A percentile compares a stretch with the other conserved stretches of the same genome.
These are phyloP conservation scores for Cacatua alba DNA, from an alignment of 2,113 vertebrate genomes.

Conservation along the genomic window DNA sequence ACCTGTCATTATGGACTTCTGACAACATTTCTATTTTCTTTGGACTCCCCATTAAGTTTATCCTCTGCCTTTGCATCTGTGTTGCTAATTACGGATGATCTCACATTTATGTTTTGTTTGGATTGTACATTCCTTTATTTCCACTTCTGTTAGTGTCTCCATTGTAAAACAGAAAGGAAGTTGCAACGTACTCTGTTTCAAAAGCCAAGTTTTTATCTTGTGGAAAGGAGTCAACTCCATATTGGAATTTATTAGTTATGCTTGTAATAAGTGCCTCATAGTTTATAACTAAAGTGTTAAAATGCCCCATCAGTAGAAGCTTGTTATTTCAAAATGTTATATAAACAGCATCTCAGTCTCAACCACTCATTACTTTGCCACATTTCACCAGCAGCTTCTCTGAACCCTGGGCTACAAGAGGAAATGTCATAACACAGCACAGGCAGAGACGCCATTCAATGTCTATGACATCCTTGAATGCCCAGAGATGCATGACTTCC, in stretches of 20 bases:
- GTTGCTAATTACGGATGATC: neutral
- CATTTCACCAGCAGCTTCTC: neutral
- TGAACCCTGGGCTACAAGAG: neutral
- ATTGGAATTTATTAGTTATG: neutral
- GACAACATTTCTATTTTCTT: neutral
- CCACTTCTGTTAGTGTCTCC: neutral
- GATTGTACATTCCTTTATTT: neutral
- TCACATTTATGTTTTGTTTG: neutral
- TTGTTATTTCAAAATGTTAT: neutral
- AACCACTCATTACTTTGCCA: neutral
- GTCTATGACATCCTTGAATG: rapidly evolving
- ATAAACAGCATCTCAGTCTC: neutral
- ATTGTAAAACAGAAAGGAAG: neutral
- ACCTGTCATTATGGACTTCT: neutral
- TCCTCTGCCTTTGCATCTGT: neutral
- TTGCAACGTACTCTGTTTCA: neutral
- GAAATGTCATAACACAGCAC: neutral
- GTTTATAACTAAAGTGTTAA: neutral
- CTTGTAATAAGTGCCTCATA: neutral
- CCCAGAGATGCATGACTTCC: neutral
- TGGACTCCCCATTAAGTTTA: neutral
- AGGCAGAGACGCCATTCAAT: neutral
- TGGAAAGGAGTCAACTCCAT: neutral
- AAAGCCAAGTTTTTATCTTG: neutral
- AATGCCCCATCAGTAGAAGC: neutral